phyloP scores from a whole-genome alignment of 2,888 invertebrate species.

The Epistrophella euchroma region DNA sequence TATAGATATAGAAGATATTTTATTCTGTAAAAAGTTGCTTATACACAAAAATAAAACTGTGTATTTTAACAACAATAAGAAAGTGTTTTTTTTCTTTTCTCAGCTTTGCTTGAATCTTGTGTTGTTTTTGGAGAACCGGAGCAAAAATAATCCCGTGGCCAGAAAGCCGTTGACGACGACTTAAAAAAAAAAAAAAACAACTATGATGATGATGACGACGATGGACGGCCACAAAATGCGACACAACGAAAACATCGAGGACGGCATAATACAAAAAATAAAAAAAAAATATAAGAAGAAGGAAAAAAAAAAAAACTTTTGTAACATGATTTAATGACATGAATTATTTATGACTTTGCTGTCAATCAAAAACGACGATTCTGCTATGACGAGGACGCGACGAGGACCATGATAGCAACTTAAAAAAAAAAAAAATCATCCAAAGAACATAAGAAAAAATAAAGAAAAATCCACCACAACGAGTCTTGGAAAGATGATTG shows the following conservation, averaged over 20 bases:
- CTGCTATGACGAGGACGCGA: conserved; percentile 83
- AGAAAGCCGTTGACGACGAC: conserved; percentile 55
- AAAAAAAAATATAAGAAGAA: conserved; percentile 75
- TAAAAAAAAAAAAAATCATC: conserved; percentile 50
- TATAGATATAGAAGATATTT: conserved; percentile 17
- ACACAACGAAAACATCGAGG: conserved; percentile 64
- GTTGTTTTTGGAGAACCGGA: conserved; percentile 71
- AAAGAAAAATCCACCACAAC: conserved; percentile 59
- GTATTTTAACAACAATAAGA: conserved; percentile 74
- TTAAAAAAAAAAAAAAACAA: conserved; percentile 32
- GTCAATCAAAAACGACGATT: conserved; percentile 84
- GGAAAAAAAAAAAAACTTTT: conserved; percentile 79
- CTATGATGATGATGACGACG: conserved; percentile 45
- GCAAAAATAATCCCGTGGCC: conserved; percentile 70
- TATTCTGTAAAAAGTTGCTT: conserved; percentile 26
- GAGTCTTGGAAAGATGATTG: conserved; percentile 68
- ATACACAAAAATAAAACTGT: conserved; percentile 60
- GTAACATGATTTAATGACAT: conserved; percentile 85
- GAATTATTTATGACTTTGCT: conserved; percentile 84
- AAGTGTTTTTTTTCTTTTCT: conserved; percentile 50
- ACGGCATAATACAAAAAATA: conserved; percentile 52
- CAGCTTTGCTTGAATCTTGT: conserved; percentile 38
- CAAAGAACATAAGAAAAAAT: conserved; percentile 62
- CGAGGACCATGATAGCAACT: conserved; percentile 68
- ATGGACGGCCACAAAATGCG: conserved; percentile 52